phyloP scores from a whole-genome alignment of 1,140 invertebrate species.

The Oncopodura yosiiana region DNA sequence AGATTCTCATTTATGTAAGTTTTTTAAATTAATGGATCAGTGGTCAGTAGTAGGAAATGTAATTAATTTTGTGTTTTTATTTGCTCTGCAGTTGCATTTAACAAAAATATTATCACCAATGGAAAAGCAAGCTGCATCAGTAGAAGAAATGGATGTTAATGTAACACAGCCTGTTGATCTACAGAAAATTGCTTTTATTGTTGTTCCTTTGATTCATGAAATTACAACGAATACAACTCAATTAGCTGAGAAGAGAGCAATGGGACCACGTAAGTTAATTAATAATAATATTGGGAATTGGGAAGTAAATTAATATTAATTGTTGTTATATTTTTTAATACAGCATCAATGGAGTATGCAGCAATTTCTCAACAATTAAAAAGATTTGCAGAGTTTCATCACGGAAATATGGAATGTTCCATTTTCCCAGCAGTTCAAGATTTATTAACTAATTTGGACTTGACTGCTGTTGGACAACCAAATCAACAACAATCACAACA shows the following conservation, averaged over 20 bases:
- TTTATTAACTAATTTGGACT: conserved; percentile 63
- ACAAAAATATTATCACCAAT: conserved; percentile 20
- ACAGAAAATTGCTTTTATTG: conserved; percentile 54
- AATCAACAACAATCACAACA: conserved; percentile 37
- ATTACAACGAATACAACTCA: conserved; percentile 72
- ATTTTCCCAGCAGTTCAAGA: conserved; percentile 80
- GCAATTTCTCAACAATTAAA: conserved; percentile 55
- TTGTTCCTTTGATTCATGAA: conserved; percentile 82
- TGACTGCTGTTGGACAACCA: conserved; percentile 52
- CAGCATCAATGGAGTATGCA: conserved; percentile 40
- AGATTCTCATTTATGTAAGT: conserved; percentile 82
- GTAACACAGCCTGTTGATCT: neutral
- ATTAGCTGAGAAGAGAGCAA: conserved; percentile 64
- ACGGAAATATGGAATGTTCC: conserved; percentile 60
- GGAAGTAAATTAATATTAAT: neutral
- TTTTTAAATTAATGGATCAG: neutral
- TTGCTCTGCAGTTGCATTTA: conserved; percentile 16
- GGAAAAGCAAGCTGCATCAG: conserved; percentile 8
- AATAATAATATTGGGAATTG: conserved; percentile 9
- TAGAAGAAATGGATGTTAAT: neutral
- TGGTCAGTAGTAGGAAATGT: too few species aligned
- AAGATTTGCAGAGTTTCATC: conserved; percentile 58
- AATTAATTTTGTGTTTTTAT: neutral
- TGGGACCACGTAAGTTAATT: conserved; percentile 41
- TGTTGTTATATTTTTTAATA: conserved; percentile 9